Base-by-base conservation (phyloP, 2,797 vertebrate species). In the Cephalopachus bancanus region DNA sequence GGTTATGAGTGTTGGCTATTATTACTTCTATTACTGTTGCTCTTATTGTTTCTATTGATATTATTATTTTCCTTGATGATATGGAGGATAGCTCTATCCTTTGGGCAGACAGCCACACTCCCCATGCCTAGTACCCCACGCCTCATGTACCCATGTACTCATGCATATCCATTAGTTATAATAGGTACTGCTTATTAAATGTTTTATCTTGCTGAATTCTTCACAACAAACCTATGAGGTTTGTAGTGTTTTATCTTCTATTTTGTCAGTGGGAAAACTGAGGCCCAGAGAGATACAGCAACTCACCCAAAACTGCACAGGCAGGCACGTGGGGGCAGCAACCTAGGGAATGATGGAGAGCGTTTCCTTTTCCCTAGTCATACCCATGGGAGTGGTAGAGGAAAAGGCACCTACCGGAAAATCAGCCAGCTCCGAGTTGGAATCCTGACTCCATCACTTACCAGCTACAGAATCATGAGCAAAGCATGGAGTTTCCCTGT, bases 231-330 rank as follows among this genome's bases (percentile, higher is more conserved):
- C 26, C 62, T n/a, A 1, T 12, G 20, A 62, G 53, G 6, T 26
- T 78, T 12, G 26, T 44, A 51, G 33, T 65, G 33, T 80, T 62
- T 67, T 14, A 33, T 57, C 49, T 75, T 81, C 67, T 22, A 28
- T 72, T 86, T 93, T 79, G 64, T 20, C 11, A 22, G 17, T 24
- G 67, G 71, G 11, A 44, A n/a, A 57, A 26, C 78, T 10, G 2
- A 90, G 64, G 74, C 74, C 72, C 74, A 72, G 91, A 84, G 65
- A 95, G 8, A 14, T 14, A 51, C 30, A 49, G 49, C 65, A 64
- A 67, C 33, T 65, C 12, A 1, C 49, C 65, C 59, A 19, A 49
- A 79, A 79, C 60, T 72, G 89, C 85, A 57, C 72, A 81, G 60
- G 53, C 94, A 37, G 19, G 28, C 20, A 65, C 49, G 15, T 0